phyloP scores from a whole-genome alignment of 2,113 vertebrate species.

The Forbesichthys agassizii region DNA sequence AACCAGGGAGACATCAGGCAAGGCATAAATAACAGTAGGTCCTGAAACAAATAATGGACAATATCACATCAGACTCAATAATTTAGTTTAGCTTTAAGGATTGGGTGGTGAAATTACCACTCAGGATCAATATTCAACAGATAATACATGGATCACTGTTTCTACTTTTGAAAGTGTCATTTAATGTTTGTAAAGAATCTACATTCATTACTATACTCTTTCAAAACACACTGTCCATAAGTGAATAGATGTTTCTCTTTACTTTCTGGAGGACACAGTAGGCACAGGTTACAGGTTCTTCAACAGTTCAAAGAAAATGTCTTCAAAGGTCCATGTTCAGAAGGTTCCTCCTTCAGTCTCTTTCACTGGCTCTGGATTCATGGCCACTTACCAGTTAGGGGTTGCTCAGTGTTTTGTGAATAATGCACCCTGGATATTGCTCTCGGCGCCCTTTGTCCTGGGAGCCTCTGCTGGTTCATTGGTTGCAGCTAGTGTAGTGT shows the following conservation, averaged over 20 bases:
- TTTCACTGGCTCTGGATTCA: conserved; percentile 83
- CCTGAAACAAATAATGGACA: background rate
- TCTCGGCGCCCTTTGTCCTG: conserved; percentile 70
- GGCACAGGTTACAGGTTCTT: no score
- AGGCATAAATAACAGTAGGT: no score
- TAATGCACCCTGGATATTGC: conserved; percentile 73
- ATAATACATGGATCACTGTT: background rate
- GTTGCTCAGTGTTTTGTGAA: conserved; percentile 77
- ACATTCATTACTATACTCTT: no score
- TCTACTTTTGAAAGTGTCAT: background rate
- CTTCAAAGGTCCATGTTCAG: conserved; percentile 32
- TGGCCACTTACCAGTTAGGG: conserved; percentile 82
- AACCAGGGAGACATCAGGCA: no score
- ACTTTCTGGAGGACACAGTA: no score
- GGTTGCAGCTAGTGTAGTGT: conserved; percentile 81
- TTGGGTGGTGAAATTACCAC: background rate
- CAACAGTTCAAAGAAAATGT: background rate
- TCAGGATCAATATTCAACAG: background rate
- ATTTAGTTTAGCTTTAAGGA: conserved; percentile 42
- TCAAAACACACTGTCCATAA: no score
- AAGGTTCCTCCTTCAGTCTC: conserved; percentile 71
- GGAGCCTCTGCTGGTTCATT: conserved; percentile 82
- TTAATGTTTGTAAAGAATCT: no score
- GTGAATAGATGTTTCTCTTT: no score
- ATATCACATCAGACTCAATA: conserved; percentile 53